Percentiles rank a stretch among this genome's conserved stretches.
These are phyloP conservation scores for Drosophila pectinifera DNA, from an alignment of 1,140 invertebrate species.

Conservation along the genomic window DNA sequence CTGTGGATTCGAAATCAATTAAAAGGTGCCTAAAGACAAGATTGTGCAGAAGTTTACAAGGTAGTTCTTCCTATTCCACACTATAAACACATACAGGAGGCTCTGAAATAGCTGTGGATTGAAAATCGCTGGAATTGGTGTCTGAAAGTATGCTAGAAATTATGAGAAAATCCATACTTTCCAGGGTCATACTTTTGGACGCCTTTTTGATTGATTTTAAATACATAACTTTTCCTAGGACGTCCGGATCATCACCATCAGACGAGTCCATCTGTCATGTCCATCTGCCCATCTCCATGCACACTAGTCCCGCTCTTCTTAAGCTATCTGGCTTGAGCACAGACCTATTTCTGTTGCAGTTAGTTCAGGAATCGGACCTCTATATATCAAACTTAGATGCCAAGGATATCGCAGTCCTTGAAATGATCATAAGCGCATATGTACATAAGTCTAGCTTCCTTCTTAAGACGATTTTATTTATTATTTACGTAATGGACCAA, in stretches of 20 bases:
- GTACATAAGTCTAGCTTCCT: neutral
- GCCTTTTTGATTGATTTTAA: too few species aligned
- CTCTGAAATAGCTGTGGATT: too few species aligned
- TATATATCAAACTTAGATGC: neutral
- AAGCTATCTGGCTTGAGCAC: neutral
- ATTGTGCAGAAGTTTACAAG: too few species aligned
- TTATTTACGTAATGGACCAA: too few species aligned
- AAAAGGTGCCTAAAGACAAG: neutral
- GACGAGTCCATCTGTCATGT: neutral
- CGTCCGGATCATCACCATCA: neutral
- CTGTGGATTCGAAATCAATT: neutral
- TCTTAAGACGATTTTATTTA: too few species aligned
- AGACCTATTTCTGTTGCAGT: slow-evolving; percentile 2
- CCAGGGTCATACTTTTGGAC: neutral
- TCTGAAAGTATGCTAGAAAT: neutral
- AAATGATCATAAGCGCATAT: neutral
- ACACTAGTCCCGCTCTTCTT: neutral
- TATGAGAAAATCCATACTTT: too few species aligned
- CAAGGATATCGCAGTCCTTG: neutral
- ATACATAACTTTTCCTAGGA: too few species aligned
- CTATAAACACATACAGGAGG: too few species aligned
- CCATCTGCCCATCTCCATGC: neutral
- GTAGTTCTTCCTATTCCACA: too few species aligned
- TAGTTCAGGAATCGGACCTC: neutral
- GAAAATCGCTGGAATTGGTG: too few species aligned